A percentile compares a stretch with the other conserved stretches of the same genome.
These are phyloP conservation scores for Agrochola lychnidis DNA, from an alignment of 2,888 invertebrate species.

Conservation along the genomic window DNA sequence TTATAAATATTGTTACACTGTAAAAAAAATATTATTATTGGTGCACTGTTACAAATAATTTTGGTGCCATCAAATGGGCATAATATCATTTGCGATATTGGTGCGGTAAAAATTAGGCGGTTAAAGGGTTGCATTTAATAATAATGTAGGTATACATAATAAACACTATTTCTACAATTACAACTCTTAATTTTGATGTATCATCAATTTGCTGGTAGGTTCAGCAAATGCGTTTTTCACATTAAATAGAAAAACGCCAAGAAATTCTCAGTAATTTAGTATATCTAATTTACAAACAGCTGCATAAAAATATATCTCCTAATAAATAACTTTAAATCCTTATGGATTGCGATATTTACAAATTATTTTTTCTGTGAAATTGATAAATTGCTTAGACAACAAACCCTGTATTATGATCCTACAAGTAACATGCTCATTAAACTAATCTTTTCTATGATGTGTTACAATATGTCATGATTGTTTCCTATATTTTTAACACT, in stretches of 20 bases:
- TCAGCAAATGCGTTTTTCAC: constrained; percentile 25
- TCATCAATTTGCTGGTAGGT: constrained; percentile 34
- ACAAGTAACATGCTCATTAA: constrained; percentile 56
- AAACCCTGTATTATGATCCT: constrained; percentile 76
- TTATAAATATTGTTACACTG: background rate
- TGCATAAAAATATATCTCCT: constrained; percentile 67
- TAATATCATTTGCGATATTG: background rate
- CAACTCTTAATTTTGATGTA: constrained; percentile 22
- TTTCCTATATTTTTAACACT: constrained; percentile 32
- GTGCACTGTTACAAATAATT: background rate
- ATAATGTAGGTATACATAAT: constrained; percentile 12
- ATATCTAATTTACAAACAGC: constrained; percentile 65
- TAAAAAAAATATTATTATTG: no score
- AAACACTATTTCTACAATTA: constrained; percentile 4
- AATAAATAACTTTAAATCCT: constrained; percentile 63
- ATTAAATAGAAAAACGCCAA: constrained; percentile 40
- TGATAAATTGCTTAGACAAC: constrained; percentile 67
- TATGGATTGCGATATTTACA: constrained; percentile 59
- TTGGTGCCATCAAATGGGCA: background rate
- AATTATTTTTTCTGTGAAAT: constrained; percentile 44
- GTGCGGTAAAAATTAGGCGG: background rate
- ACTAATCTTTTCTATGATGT: constrained; percentile 40
- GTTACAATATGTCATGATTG: constrained; percentile 38
- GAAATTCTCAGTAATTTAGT: constrained; percentile 28
- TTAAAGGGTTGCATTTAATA: constrained; percentile 16